These are phyloP conservation scores for Pemphredon lugubris DNA, from an alignment of 2,888 invertebrate genomes.

Conservation along the genomic window DNA sequence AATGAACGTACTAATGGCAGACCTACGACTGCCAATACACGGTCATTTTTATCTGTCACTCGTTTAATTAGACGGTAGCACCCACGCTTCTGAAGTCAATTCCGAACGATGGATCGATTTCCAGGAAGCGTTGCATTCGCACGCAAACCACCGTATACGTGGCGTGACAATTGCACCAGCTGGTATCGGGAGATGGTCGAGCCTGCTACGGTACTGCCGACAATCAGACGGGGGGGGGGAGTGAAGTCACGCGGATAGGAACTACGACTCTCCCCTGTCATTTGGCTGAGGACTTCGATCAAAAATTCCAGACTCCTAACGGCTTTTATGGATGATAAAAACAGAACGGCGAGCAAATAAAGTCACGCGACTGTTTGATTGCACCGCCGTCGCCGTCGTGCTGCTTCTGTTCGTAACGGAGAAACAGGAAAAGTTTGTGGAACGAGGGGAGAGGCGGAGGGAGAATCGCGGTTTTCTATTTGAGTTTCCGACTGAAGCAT, in stretches of 20 bases:
- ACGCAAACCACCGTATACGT: constrained; percentile 45
- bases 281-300: constrained; percentile 51
- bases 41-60: constrained; percentile 40
- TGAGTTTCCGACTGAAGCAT: too few relatives aligned
- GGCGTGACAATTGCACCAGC: constrained; percentile 52
- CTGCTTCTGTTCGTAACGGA: constrained; percentile 14
- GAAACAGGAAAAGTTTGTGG: background rate
- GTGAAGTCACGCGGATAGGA: constrained; percentile 53
- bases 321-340: constrained; percentile 59
- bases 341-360: constrained; percentile 42
- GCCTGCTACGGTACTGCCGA: constrained; percentile 41
- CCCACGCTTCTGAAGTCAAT: constrained; percentile 43
- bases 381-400: constrained; percentile 14
- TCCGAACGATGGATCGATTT: constrained; percentile 55
- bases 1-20: background rate
- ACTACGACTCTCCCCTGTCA: constrained; percentile 36
- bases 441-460: background rate
- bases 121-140: constrained; percentile 53
- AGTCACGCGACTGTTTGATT: constrained; percentile 62
- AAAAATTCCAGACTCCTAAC: constrained; percentile 55
- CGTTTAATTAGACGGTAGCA: constrained; percentile 46
- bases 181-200: constrained; percentile 38
- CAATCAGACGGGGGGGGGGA: constrained; percentile 39
- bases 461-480: too few relatives aligned
- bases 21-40: background rate